Conservation (phyloP, 2,888 invertebrate genomes). For the Heliconius ethilla region DNA sequence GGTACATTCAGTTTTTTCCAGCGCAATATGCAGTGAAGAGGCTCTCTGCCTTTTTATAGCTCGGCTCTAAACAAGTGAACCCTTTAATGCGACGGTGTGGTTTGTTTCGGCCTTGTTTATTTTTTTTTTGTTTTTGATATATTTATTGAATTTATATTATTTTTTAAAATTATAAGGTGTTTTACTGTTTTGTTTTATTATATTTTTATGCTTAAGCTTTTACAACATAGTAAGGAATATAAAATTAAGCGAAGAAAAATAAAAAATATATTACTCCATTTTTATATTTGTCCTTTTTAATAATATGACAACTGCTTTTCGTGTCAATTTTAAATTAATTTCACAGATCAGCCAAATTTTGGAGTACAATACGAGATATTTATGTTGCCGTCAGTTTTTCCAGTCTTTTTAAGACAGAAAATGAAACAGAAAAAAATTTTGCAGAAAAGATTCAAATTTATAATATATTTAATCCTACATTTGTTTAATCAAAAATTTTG, state of each 20-base stretch:
- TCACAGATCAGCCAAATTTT: no score
- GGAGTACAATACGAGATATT: no score
- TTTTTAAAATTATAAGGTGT: neutral
- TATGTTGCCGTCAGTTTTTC: no score
- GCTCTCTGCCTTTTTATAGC: constrained; percentile 48
- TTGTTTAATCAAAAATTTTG: neutral
- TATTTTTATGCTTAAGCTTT: neutral
- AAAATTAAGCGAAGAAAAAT: no score
- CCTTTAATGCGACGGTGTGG: constrained; percentile 20
- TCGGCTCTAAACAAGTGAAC: constrained; percentile 42
- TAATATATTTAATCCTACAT: neutral
- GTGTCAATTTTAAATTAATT: neutral
- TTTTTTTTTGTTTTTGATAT: neutral
- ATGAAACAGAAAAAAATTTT: neutral
- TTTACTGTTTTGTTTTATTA: neutral
- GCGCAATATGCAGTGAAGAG: constrained; percentile 48
- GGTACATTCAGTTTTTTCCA: constrained; percentile 47
- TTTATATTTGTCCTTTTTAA: no score
- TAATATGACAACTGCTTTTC: neutral
- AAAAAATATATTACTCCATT: no score
- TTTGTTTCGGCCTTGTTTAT: constrained; percentile 15
- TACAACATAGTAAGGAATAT: no score
- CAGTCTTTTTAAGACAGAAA: neutral
- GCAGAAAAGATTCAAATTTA: neutral
- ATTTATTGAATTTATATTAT: neutral